A percentile compares a stretch with the other conserved stretches of the same genome.
phyloP scores from a whole-genome alignment of 2,797 vertebrate species.

The Sebastes elongatus region DNA sequence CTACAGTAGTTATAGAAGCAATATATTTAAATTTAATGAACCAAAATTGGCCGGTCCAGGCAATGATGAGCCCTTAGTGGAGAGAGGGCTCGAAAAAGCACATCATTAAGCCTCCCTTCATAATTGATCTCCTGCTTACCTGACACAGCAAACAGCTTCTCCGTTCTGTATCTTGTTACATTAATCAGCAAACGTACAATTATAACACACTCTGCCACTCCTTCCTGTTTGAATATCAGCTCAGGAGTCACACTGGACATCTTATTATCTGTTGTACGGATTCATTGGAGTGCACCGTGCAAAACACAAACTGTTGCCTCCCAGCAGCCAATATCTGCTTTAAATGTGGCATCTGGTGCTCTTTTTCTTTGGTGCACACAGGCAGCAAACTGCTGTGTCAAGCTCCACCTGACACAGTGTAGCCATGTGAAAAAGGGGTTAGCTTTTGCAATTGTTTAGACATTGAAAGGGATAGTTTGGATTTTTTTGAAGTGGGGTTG shows the following conservation, averaged over 20 bases:
- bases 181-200: constrained; percentile 2
- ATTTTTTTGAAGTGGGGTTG: background rate
- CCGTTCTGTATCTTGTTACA: background rate
- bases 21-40: background rate
- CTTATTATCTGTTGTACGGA: background rate
- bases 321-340: background rate
- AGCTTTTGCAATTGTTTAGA: background rate
- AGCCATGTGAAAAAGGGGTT: background rate
- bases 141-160: background rate
- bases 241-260: background rate
- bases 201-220: background rate
- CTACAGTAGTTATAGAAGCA: background rate
- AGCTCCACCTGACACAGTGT: background rate
- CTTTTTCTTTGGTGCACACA: background rate
- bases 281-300: background rate
- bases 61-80: background rate
- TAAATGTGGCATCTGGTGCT: background rate
- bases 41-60: background rate
- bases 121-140: constrained; percentile 24
- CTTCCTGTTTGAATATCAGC: background rate
- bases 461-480: background rate
- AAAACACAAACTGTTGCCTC: background rate
- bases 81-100: background rate
- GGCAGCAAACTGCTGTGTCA: background rate
- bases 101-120: constrained; percentile 5